Conservation (phyloP, 2,113 vertebrate genomes). For the Microtus montanus region DNA sequence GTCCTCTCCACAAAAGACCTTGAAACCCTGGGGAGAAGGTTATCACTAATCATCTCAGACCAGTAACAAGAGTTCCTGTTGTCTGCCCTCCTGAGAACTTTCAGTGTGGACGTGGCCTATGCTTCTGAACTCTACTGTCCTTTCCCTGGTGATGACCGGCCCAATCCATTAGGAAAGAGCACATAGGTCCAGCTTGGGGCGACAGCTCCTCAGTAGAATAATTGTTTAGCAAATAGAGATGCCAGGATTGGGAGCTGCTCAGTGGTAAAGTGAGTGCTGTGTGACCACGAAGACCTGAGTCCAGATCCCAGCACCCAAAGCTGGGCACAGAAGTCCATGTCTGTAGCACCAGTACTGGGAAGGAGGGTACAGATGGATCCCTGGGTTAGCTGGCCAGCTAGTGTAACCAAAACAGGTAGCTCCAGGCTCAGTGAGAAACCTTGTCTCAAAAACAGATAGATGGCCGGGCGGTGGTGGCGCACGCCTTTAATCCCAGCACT, state of each 20-base stretch:
- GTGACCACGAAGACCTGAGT: neutral
- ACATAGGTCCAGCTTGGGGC: neutral
- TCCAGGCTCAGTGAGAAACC: neutral
- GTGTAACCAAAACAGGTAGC: neutral
- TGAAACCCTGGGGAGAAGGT: neutral
- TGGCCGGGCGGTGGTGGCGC: too few species aligned
- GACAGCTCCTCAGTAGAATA: neutral
- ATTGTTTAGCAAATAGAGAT: neutral
- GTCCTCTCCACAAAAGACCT: neutral
- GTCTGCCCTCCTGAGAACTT: neutral
- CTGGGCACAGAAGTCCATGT: neutral
- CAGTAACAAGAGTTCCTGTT: neutral
- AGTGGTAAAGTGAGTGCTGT: neutral
- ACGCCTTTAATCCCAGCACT: too few species aligned
- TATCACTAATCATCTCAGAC: constrained; percentile 6
- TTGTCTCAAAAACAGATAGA: neutral
- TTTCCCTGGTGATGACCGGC: constrained; percentile 13
- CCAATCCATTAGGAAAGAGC: constrained; percentile 21
- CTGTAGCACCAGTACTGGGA: neutral
- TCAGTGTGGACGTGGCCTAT: neutral
- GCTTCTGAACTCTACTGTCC: constrained; percentile 5
- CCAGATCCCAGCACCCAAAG: neutral
- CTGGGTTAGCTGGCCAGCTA: neutral
- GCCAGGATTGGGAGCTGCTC: neutral
- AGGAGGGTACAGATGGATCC: neutral